Percentiles rank a stretch among this genome's conserved stretches.
Evolutionary conservation across 2,797 vertebrate genomes (phyloP).

Genomic region (Halcyon chelicuti): DNA sequence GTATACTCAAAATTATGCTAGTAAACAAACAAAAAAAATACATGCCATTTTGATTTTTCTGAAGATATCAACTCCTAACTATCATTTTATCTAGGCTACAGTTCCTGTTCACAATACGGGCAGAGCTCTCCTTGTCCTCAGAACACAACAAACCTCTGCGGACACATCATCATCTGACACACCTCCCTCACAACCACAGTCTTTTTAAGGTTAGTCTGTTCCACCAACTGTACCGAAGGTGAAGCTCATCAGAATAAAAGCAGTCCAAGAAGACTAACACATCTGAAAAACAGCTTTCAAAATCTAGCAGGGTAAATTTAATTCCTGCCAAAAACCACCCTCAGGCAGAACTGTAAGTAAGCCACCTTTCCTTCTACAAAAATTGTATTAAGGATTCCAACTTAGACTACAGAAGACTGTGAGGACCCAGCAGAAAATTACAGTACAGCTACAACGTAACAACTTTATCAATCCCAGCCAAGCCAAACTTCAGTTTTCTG

Average conservation of each 20-base stretch:
- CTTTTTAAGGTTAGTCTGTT: background rate
- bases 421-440: background rate
- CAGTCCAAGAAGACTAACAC: background rate
- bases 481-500: background rate
- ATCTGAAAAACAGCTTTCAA: background rate
- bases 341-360: background rate
- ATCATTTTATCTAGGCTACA: background rate
- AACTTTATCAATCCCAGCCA: background rate
- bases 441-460: background rate
- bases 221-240: background rate
- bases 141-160: background rate
- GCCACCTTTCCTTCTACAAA: background rate
- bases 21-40: background rate
- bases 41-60: background rate
- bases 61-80: background rate
- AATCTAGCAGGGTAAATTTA: background rate
- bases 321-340: background rate
- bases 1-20: background rate
- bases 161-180: background rate
- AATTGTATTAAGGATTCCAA: background rate
- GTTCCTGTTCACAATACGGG: background rate
- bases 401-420: background rate
- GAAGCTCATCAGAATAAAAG: background rate
- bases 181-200: background rate
- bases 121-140: background rate